These are phyloP conservation scores for Laspeyria flexula DNA, from an alignment of 2,888 invertebrate species.

Conservation along the genomic window DNA sequence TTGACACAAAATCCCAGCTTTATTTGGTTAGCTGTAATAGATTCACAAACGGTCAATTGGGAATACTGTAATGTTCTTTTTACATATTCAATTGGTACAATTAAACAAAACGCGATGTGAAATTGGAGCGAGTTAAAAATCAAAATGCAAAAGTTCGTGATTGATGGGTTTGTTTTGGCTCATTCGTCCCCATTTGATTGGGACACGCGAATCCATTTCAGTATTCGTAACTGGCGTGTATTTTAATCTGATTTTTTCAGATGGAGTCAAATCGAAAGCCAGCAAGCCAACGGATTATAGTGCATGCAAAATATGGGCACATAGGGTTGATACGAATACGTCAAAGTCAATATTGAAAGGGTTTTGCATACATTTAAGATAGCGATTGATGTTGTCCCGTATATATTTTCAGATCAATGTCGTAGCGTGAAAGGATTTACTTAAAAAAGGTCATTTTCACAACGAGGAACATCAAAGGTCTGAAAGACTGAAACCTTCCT, in stretches of 20 bases:
- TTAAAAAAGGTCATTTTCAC: conserved; percentile 39
- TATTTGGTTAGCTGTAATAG: conserved; percentile 4
- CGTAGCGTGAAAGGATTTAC: conserved; percentile 41
- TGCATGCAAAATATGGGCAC: conserved; percentile 27
- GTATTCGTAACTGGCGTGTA: conserved; percentile 48
- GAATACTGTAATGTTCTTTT: conserved; percentile 25
- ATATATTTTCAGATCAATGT: conserved; percentile 37
- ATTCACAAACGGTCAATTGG: conserved; percentile 23
- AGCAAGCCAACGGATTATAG: conserved; percentile 25
- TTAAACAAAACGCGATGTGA: conserved; percentile 39
- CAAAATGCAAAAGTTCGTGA: conserved; percentile 50
- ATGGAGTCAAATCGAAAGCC: conserved; percentile 32
- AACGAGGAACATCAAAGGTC: conserved; percentile 34
- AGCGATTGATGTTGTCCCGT: conserved; percentile 34
- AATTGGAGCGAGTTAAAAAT: conserved; percentile 37
- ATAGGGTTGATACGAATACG: conserved; percentile 22
- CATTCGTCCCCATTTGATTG: conserved; percentile 55
- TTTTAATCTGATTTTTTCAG: conserved; percentile 53
- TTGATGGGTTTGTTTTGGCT: conserved; percentile 61
- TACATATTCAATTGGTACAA: conserved; percentile 29
- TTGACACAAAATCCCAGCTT: conserved; percentile 4
- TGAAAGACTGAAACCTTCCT: conserved; percentile 45
- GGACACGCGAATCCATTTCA: conserved; percentile 53
- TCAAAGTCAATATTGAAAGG: conserved; percentile 34
- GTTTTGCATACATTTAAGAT: conserved; percentile 33